Base-by-base conservation (phyloP, 2,113 vertebrate genomes). In the Cyanoderma ruficeps region DNA sequence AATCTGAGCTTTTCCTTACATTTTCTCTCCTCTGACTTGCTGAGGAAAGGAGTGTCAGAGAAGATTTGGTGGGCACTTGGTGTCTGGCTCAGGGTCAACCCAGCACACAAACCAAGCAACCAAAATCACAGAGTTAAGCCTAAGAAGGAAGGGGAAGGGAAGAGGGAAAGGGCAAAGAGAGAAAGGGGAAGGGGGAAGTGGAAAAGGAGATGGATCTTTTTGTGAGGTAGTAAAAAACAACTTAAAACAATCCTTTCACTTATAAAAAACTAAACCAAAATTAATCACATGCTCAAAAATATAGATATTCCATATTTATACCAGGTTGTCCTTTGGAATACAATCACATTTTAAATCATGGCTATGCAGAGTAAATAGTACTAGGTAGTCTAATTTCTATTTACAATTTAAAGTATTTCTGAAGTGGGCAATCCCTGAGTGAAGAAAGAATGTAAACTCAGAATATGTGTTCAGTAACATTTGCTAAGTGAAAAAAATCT, bases 381-480 rank as follows among this genome's bases (percentile, higher is more conserved):
- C 24, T 53, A 83, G 41, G 13, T 27, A 90, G 47, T 47, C 63
- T 84, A 76, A 79, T 76, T 30, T 61, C 27, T 63, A 72, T 28
- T 61, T 72, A 46, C 65, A 63, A 69, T 91, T 82, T 86, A 46
- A 85, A 89, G 35, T 56, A 93, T 72, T 90, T 63, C 33, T 57
- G 80, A 71, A 79, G 28, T 55, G 41, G 68, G 63, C 17, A 92
- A 50, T 82, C 67, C 82, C 44, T 52, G 50, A 49, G 37, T 67
- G 71, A 87, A 78, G 69, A 60, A 91, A 50, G 71, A 94, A 90
- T 68, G 33, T 64, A 87, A 95, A 91, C 23, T 78, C 70, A 63
- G 75, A 79, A 79, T 95, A 64, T 7, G 8, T 21, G 33, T 47
- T 80, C 55, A 44, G 81, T 33, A 92, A 74, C 70, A 72, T 81